Conservation (phyloP, 2,113 vertebrate species). For the Cephalopterus ornatus region DNA sequence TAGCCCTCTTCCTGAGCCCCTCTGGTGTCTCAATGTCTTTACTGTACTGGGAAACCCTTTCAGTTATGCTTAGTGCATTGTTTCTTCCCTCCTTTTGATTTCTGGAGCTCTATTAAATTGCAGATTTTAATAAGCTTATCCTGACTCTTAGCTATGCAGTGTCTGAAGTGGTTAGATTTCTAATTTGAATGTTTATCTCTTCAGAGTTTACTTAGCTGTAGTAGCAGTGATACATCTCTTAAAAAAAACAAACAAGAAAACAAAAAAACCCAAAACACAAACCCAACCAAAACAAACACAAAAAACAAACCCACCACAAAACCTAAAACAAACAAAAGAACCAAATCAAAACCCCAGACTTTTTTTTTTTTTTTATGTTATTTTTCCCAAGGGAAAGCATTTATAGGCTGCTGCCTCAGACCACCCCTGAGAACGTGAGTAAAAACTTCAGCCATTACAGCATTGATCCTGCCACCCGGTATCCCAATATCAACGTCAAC, state of each 20-base stretch:
- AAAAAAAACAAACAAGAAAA: not conserved
- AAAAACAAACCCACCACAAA: not conserved
- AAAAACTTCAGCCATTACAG: conserved; percentile 98
- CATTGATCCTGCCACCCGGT: conserved; percentile 92
- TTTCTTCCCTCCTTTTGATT: not conserved
- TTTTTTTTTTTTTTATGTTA: not conserved
- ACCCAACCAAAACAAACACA: not conserved
- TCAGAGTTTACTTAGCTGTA: not conserved
- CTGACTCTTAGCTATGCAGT: not conserved
- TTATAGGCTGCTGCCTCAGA: conserved; percentile 94
- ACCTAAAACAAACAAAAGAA: not conserved
- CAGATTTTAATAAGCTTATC: not conserved
- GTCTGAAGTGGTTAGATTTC: not conserved
- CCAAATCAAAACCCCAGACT: not conserved
- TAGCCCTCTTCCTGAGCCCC: not conserved
- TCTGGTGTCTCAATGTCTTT: not conserved
- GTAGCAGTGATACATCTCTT: not conserved
- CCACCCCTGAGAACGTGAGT: conserved; percentile 95
- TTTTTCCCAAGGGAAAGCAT: conserved; percentile 87
- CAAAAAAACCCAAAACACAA: not conserved
- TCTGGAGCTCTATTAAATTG: not conserved
- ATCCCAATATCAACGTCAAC: conserved; percentile 92
- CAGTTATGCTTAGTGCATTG: not conserved
- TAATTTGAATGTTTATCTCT: not conserved
- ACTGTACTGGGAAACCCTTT: not conserved